These are phyloP conservation scores for Onychomys torridus DNA, from an alignment of 2,797 vertebrate genomes.

Conservation along the genomic window DNA sequence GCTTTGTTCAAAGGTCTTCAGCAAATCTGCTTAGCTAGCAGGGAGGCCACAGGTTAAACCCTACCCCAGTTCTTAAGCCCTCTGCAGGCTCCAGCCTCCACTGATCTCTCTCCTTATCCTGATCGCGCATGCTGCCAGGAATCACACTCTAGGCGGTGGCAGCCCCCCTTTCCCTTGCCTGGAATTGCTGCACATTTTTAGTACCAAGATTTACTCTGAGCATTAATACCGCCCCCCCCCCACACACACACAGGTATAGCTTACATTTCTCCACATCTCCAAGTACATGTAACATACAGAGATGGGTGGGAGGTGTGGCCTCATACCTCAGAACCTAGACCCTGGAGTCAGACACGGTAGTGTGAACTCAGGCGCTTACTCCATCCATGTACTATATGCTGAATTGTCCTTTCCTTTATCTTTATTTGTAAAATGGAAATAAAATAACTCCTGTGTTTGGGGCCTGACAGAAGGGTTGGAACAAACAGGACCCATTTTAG, in stretches of 20 bases:
- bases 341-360: no score
- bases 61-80: constrained; percentile 18
- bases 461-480: neutral
- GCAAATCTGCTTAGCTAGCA: neutral
- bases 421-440: neutral
- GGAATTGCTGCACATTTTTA: constrained; percentile 17
- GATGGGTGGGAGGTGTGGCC: neutral
- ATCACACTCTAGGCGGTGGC: neutral
- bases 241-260: neutral
- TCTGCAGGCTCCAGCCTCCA: neutral
- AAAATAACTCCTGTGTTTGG: neutral
- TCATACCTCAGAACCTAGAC: neutral
- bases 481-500: neutral
- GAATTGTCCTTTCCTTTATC: neutral
- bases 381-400: neutral
- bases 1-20: constrained; percentile 51
- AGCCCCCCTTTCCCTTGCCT: neutral
- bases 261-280: neutral
- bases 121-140: neutral
- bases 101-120: neutral
- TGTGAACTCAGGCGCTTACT: neutral
- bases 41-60: constrained; percentile 47
- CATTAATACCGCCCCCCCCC: neutral
- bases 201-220: neutral
- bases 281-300: no score